These are phyloP conservation scores for Lithophane semibrunnea DNA, from an alignment of 2,888 invertebrate genomes.

Conservation along the genomic window DNA sequence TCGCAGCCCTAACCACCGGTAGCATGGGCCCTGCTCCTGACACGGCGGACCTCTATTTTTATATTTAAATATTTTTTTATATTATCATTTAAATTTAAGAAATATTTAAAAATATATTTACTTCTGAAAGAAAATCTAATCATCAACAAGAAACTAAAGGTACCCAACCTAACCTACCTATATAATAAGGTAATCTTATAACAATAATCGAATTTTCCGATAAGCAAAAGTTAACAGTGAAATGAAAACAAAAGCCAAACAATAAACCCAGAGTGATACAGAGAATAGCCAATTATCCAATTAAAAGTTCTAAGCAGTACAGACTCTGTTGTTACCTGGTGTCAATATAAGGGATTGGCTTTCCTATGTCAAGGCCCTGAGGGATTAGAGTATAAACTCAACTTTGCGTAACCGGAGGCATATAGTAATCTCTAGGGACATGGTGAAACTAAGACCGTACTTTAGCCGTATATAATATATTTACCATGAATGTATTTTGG, in stretches of 20 bases:
- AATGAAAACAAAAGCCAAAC: background rate
- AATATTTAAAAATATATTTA: no score
- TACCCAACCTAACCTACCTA: no score
- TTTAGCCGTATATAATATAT: conserved; percentile 46
- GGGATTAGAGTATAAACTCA: conserved; percentile 48
- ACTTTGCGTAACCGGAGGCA: conserved; percentile 56
- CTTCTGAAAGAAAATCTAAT: no score
- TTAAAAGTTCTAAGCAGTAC: conserved; percentile 18
- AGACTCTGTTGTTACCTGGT: conserved; percentile 12
- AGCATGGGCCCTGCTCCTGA: no score
- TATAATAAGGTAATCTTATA: no score
- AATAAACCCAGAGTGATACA: background rate
- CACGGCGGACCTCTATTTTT: no score
- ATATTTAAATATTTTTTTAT: no score
- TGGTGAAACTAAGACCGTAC: conserved; percentile 53
- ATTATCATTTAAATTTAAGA: no score
- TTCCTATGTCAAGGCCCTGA: conserved; percentile 29
- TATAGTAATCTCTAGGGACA: conserved; percentile 45
- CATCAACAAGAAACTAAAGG: no score
- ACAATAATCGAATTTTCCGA: background rate
- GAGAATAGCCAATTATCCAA: conserved; percentile 21
- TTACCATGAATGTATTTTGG: conserved; percentile 42
- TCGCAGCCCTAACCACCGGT: no score
- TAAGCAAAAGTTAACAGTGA: background rate
- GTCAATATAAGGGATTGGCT: conserved; percentile 48